Evolutionary conservation across 2,888 invertebrate species (phyloP).

Genomic region (Drosophila kambysellisi): DNA sequence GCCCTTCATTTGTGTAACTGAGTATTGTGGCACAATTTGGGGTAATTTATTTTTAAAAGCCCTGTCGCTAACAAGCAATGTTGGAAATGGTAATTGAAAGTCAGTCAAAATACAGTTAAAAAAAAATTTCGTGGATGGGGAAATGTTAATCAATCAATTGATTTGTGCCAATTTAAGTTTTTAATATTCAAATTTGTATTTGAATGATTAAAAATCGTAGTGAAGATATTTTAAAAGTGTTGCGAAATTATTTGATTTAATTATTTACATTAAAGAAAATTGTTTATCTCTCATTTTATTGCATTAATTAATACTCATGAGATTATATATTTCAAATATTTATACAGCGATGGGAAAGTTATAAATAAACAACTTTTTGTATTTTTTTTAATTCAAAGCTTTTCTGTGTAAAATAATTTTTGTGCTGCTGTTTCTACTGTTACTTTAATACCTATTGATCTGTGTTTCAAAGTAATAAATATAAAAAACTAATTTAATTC

Average conservation of each 20-base stretch:
- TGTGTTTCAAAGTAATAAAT: background rate
- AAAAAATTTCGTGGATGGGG: background rate
- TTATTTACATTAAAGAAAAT: too few species aligned
- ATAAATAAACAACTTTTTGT: background rate
- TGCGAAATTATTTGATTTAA: too few species aligned
- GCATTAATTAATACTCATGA: background rate
- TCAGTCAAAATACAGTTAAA: slow-evolving; percentile 3
- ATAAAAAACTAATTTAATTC: background rate
- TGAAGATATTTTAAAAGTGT: too few species aligned
- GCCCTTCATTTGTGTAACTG: slow-evolving; percentile 37
- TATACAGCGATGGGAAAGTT: background rate
- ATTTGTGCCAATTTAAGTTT: background rate
- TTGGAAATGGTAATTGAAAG: slow-evolving; percentile 37
- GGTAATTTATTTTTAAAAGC: slow-evolving; percentile 46
- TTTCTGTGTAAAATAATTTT: background rate
- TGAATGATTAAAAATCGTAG: background rate
- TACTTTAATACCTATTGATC: background rate
- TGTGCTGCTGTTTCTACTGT: background rate
- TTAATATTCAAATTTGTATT: background rate
- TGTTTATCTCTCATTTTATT: too few species aligned
- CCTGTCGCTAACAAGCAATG: slow-evolving; percentile 13
- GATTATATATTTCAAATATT: background rate
- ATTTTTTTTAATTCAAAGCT: background rate
- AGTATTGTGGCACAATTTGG: slow-evolving; percentile 41
- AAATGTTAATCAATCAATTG: background rate